Conservation (phyloP, 2,113 vertebrate species). For the Caranx melampygus region DNA sequence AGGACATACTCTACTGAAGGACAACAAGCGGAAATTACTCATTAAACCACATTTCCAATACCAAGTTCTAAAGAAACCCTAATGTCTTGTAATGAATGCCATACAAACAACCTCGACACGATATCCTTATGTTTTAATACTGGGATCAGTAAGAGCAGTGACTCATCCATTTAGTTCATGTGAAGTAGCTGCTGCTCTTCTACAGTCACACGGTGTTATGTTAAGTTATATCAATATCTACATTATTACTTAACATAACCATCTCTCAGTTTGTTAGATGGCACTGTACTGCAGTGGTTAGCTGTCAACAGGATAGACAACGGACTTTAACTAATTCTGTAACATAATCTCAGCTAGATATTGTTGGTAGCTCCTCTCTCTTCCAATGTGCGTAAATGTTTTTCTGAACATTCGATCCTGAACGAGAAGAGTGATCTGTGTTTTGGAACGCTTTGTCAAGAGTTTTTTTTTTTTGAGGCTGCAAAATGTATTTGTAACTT, state of each 20-base stretch:
- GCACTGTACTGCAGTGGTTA: background rate
- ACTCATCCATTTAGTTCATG: background rate
- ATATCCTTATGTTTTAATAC: background rate
- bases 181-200: too few relatives aligned
- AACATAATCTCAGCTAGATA: background rate
- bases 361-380: constrained; percentile 6
- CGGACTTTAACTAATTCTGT: background rate
- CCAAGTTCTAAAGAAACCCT: constrained; percentile 38
- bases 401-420: background rate
- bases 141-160: background rate
- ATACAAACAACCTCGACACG: background rate
- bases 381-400: background rate
- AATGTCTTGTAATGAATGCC: constrained; percentile 27
- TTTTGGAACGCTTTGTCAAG: constrained; percentile 19
- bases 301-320: background rate
- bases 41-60: constrained; percentile 59
- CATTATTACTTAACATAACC: too few relatives aligned
- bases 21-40: constrained; percentile 72
- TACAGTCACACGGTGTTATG: too few relatives aligned
- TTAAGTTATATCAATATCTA: too few relatives aligned
- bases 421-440: background rate
- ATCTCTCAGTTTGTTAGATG: too few relatives aligned
- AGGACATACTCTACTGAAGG: constrained; percentile 46
- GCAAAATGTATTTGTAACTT: constrained; percentile 23
- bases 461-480: constrained; percentile 16